Conservation (phyloP, 30 jellyfish, hydroid and myxozoan genomes). For the Cassiopea andromeda region DNA sequence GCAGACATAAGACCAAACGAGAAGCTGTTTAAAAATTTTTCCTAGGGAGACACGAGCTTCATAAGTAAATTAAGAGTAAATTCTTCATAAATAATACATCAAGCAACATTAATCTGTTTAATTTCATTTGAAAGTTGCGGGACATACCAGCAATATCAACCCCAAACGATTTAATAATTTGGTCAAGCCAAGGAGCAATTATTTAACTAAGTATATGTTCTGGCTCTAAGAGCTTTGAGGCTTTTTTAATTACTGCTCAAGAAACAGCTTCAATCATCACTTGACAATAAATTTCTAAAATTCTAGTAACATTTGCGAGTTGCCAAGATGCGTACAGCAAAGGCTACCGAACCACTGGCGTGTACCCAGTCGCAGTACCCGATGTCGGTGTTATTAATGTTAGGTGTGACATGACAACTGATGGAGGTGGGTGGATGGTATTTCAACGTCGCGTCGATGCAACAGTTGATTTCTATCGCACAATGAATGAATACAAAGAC, state of each 20-base stretch:
- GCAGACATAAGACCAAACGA: too few relatives aligned
- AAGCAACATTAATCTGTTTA: too few relatives aligned
- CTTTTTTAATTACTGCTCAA: not conserved
- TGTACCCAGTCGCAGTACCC: not conserved
- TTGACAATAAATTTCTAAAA: not conserved
- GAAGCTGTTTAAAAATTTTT: too few relatives aligned
- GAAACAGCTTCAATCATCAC: not conserved
- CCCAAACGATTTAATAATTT: too few relatives aligned
- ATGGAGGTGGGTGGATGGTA: conserved; percentile 45
- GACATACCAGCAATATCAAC: too few relatives aligned
- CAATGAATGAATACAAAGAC: conserved; percentile 29
- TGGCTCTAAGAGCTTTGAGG: too few relatives aligned
- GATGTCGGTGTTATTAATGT: not conserved
- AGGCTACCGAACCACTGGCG: not conserved
- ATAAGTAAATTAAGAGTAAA: too few relatives aligned
- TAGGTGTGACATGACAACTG: conserved; percentile 46
- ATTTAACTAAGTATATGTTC: too few relatives aligned
- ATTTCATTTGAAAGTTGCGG: too few relatives aligned
- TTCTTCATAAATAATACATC: too few relatives aligned
- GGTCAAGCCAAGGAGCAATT: too few relatives aligned
- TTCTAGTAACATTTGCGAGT: not conserved
- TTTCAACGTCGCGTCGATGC: conserved; percentile 34
- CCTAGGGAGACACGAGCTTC: too few relatives aligned
- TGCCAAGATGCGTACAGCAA: conserved; percentile 2
- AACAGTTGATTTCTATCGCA: conserved; percentile 12